Conservation (phyloP, 2,797 vertebrate species). For the Lophius americanus region DNA sequence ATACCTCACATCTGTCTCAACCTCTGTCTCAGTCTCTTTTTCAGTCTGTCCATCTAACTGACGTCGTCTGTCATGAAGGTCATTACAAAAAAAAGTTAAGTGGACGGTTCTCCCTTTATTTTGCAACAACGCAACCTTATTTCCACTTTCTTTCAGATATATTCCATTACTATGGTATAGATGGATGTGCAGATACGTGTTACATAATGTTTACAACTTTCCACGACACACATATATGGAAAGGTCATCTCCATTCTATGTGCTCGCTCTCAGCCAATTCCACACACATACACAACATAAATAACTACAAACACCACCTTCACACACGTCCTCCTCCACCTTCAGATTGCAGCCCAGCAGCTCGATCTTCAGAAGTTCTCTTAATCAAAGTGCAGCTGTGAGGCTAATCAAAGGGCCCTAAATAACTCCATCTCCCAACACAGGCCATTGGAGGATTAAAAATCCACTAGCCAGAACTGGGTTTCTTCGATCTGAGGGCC, state of each 20-base stretch:
- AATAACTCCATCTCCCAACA: conserved; percentile 96
- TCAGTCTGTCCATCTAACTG: conserved; percentile 6
- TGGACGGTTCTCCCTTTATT: conserved; percentile 5
- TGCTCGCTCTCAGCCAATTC: conserved; percentile 21
- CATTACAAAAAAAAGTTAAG: neutral
- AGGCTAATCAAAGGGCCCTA: conserved; percentile 98
- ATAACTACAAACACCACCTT: conserved; percentile 41
- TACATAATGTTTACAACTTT: no score
- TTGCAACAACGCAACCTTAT: neutral
- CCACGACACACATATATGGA: accelerated
- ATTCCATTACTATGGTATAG: no score
- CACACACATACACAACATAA: conserved; percentile 19
- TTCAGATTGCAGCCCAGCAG: conserved; percentile 83
- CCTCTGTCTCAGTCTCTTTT: conserved; percentile 17
- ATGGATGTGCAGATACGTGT: no score
- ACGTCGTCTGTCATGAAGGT: conserved; percentile 5
- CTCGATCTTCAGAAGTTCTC: conserved; percentile 92
- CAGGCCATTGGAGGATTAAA: conserved; percentile 97
- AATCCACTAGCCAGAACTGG: conserved; percentile 96
- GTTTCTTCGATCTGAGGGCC: conserved; percentile 92
- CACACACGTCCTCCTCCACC: conserved; percentile 70
- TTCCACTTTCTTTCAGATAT: neutral
- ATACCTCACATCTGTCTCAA: conserved; percentile 24
- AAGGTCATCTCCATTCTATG: neutral
- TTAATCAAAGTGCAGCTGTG: conserved; percentile 94